Percentiles rank a stretch among this genome's conserved stretches.
Conservation (phyloP, 2,113 vertebrate species). For the Alexandromys fortis region DNA sequence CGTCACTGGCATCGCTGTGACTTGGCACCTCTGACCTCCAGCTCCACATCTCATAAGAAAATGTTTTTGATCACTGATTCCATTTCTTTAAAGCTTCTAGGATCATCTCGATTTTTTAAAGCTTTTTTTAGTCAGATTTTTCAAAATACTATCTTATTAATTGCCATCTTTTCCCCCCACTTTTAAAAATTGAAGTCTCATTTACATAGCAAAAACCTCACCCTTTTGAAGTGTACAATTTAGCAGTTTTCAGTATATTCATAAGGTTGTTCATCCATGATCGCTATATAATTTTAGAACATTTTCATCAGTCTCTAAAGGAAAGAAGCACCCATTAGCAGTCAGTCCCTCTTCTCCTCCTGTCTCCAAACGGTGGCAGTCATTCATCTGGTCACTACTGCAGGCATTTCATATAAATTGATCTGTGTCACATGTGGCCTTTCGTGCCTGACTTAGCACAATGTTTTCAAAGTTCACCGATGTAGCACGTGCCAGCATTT, state of each 20-base stretch:
- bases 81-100: background rate
- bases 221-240: conserved; percentile 29
- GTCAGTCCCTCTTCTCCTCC: background rate
- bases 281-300: background rate
- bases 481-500: background rate
- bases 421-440: background rate
- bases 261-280: conserved; percentile 6
- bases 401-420: background rate
- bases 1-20: background rate
- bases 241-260: background rate
- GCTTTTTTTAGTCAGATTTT: background rate
- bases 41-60: background rate
- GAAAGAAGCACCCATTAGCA: background rate
- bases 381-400: background rate
- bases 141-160: conserved; percentile 40
- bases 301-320: background rate
- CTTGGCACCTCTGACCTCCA: background rate
- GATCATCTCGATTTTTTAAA: background rate
- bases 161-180: background rate
- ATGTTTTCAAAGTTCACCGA: background rate
- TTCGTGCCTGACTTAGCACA: background rate
- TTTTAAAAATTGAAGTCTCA: conserved; percentile 24
- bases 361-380: background rate
- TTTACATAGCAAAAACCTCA: conserved; percentile 28
- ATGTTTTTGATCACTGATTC: background rate